Base-by-base conservation (phyloP, 1,140 invertebrate species). In the Nomia melanderi region DNA sequence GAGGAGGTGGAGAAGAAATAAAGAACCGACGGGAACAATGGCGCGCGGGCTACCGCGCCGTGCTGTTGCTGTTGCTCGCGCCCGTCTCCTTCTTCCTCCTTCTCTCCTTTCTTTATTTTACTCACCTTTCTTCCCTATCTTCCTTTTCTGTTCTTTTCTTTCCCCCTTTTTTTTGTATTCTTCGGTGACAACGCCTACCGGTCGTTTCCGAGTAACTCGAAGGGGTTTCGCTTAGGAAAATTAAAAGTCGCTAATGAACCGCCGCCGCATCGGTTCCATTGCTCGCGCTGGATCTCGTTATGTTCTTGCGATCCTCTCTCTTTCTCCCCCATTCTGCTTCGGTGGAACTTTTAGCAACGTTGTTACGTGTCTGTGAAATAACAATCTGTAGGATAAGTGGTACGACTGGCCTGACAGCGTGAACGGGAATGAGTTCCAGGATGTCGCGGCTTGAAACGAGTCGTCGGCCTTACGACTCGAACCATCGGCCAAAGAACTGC, bases 21-120 rank as follows among this genome's bases (percentile, higher is more conserved):
- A 82, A 86, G 81, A 83, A 71, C 29, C 72, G 6, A 79, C 78
- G 47, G 83, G 84, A 88, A 88, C 86, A 88, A 88, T 84, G 79
- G 82, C 82, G 82, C 71, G 82, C 83, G 78, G 74, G 82, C 78
- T 70, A 84, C 78, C 83, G 82, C 78, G 54, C 64, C 78, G 82
- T 79, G 76, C 81, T 60, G 75, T 83, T 77, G 77, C 69, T 80
- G 72, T 72, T 75, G 33, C 60, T 74, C 67, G 54, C 69, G 23
- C 27, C 66, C 72, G 64, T 71, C 77, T 74, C 71, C 63, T 54
- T 60, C 69, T 20, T 74, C 71, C 63, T 54, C 56, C 69, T 20
- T 44, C 50, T 33, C 11, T 47, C 41, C 66, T 33, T 54, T 44
- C 50, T 33, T 20, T 31, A 11, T 65, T n/a, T 23, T 31, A n/a